Evolutionary conservation across 2,888 invertebrate genomes (phyloP), one percentile per base, ranked within the genome.

Genomic region (Hypomecis punctinalis): DNA sequence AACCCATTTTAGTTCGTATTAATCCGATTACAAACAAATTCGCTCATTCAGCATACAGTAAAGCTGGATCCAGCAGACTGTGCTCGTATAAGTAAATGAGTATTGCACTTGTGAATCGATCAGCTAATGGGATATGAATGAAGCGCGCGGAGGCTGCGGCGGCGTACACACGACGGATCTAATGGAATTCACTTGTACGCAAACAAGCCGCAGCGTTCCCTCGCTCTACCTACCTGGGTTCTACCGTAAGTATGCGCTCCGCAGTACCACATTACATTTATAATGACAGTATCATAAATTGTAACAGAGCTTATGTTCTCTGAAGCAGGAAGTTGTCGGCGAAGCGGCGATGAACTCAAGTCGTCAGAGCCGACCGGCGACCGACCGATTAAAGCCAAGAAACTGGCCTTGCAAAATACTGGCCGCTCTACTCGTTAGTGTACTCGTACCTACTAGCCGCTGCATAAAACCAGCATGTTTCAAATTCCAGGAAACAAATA

Each of bases 131-230:
- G 88, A 91, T 91, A 90, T 89, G 90, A 91, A 91, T 90, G 89
- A 90, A 88, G 90, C 85, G 83, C 79, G 85, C 82, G 75, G 85
- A 82, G 85, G 84, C 84, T 88, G 88, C 77, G 90, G 88, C 83
- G 82, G 83, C 80, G 83, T 85, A 86, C 86, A 89, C 85, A 85
- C 83, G 85, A 82, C 82, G 87, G 85, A 85, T 91, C 91, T 92
- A 93, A 93, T 93, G 92, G 92, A 91, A 91, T 93, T 92, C 89
- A 84, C 92, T 89, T 93, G 92, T 93, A 90, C 85, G 92, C 90
- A 93, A 93, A 93, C 91, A 92, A 86, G 88, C 89, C 88, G 81
- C 89, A 82, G 80, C 82, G 83, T 86, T 82, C 82, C 81, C 81
- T 79, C 78, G 77, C 81, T 80, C 77, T 63, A 67, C 69, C 67